Conservation (phyloP, 2,888 invertebrate genomes). For the Morinoia aosen region DNA sequence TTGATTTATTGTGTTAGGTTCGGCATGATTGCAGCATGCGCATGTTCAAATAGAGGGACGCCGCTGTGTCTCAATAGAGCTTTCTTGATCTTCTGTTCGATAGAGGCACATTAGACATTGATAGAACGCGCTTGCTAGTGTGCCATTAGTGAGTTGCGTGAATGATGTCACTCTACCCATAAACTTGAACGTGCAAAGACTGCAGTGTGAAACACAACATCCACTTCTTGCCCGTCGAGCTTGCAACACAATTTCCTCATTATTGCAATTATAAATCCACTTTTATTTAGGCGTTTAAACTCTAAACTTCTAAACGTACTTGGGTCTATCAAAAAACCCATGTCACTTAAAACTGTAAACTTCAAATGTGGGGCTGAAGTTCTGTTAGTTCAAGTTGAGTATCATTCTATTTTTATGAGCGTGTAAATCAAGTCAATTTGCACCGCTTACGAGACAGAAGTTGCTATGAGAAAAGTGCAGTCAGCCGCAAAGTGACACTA, state of each 20-base stretch:
- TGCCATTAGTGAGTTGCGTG: not conserved
- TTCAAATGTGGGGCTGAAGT: too few relatives aligned
- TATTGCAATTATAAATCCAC: not conserved
- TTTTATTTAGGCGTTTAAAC: not conserved
- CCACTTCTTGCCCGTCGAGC: not conserved
- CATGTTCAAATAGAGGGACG: not conserved
- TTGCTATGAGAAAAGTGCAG: not conserved
- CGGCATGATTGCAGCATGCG: slow-evolving; percentile 1
- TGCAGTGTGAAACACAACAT: not conserved
- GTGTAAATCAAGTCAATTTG: too few relatives aligned
- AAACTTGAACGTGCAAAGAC: not conserved
- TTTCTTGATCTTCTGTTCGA: not conserved
- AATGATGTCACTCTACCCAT: not conserved
- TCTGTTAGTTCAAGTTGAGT: too few relatives aligned
- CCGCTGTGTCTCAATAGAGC: not conserved
- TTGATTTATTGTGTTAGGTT: not conserved
- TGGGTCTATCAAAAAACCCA: not conserved
- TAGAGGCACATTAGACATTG: not conserved
- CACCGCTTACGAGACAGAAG: too few relatives aligned
- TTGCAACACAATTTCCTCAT: not conserved
- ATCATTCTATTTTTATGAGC: too few relatives aligned
- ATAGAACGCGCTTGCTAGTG: not conserved
- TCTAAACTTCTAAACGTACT: too few relatives aligned
- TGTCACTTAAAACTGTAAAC: not conserved
- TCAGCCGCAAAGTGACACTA: too few relatives aligned